phyloP scores from a whole-genome alignment of 2,797 vertebrate genomes.

The Crenuchus spilurus region DNA sequence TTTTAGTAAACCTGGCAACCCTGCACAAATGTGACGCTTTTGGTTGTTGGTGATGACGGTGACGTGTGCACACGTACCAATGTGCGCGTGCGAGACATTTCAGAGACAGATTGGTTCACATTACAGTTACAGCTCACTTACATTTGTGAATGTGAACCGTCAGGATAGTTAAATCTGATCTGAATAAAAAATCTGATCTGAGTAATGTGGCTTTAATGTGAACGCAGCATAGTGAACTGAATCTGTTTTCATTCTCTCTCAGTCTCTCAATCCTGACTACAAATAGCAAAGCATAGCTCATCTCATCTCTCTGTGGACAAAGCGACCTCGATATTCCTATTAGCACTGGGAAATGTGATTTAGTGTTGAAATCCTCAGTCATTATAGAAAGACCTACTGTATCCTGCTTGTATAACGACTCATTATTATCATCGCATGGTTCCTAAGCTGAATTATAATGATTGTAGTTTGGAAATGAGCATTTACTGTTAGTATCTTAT shows the following conservation, averaged over 20 bases:
- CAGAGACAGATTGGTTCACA: too few relatives aligned
- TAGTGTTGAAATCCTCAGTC: not conserved
- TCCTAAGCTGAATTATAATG: not conserved
- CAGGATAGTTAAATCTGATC: too few relatives aligned
- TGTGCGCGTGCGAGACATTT: too few relatives aligned
- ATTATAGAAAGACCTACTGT: conserved; percentile 2
- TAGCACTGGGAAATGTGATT: conserved; percentile 14
- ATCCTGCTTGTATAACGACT: conserved; percentile 8
- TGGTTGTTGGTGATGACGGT: too few relatives aligned
- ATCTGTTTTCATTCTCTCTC: conserved; percentile 14
- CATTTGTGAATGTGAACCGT: too few relatives aligned
- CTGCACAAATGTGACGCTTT: too few relatives aligned
- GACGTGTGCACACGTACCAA: too few relatives aligned
- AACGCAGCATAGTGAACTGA: not conserved
- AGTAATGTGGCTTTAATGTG: too few relatives aligned
- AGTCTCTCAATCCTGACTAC: not conserved
- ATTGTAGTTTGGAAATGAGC: not conserved
- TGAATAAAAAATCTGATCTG: too few relatives aligned
- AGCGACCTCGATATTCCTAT: conserved; percentile 34
- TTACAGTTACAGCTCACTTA: too few relatives aligned
- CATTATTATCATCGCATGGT: not conserved
- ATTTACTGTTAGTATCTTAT: not conserved
- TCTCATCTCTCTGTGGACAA: conserved; percentile 30
- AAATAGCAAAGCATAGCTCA: conserved; percentile 15
- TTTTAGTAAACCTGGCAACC: too few relatives aligned